Evolutionary conservation across 2,888 invertebrate species (phyloP).

Genomic region (Tenthredo livida): DNA sequence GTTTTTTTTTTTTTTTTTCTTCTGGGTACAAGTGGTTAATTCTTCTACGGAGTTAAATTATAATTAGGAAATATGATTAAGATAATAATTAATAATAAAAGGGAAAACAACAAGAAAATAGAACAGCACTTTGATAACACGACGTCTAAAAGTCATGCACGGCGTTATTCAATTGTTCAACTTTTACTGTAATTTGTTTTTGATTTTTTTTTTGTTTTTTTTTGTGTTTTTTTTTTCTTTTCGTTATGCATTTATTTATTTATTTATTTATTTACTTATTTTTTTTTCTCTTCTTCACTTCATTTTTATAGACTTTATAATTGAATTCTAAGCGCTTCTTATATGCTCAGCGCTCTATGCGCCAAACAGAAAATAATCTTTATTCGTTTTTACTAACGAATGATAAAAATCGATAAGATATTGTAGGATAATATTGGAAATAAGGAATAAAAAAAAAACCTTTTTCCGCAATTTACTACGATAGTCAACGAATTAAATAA

Average conservation of each 20-base stretch:
- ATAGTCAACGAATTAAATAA: constrained; percentile 48
- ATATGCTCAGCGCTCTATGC: constrained; percentile 48
- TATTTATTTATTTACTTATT: constrained; percentile 51
- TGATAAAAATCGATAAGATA: constrained; percentile 52
- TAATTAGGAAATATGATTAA: constrained; percentile 73
- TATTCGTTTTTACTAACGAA: constrained; percentile 51
- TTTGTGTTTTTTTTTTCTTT: too few relatives aligned
- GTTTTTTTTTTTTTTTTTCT: too few relatives aligned
- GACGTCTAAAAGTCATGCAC: constrained; percentile 60
- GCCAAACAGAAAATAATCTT: constrained; percentile 51
- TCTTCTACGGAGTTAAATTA: constrained; percentile 74
- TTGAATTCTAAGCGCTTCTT: constrained; percentile 49
- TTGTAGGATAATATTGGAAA: constrained; percentile 43
- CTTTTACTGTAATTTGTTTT: constrained; percentile 45
- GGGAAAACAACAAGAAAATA: constrained; percentile 74
- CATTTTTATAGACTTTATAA: constrained; percentile 45
- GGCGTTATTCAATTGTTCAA: constrained; percentile 55
- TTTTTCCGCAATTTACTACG: constrained; percentile 49
- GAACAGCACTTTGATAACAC: constrained; percentile 67
- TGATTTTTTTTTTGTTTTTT: constrained; percentile 55
- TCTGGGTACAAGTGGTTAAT: constrained; percentile 62
- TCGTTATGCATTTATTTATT: constrained; percentile 15
- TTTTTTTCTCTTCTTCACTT: constrained; percentile 49
- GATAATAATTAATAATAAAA: constrained; percentile 69
- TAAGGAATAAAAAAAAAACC: neutral